These are phyloP conservation scores for Lamellibrachia luymesi DNA, from an alignment of 1,140 invertebrate genomes.

Conservation along the genomic window DNA sequence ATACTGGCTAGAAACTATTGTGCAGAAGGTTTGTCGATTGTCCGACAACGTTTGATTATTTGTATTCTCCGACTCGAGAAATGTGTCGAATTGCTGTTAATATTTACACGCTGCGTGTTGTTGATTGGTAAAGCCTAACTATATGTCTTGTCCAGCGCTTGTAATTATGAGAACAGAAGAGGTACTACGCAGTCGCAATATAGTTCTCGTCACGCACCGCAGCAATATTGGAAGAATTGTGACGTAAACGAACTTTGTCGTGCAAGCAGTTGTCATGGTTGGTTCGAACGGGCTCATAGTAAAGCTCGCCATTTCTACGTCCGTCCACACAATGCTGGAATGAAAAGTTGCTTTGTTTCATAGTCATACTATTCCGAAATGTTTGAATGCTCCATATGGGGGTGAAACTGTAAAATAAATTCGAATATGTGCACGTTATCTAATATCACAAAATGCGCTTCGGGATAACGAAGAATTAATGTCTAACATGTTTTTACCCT, in stretches of 20 bases:
- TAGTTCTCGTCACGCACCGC: too few species aligned
- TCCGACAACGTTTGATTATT: not conserved
- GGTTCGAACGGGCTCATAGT: not conserved
- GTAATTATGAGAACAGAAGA: not conserved
- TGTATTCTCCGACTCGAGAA: not conserved
- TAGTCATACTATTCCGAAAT: not conserved
- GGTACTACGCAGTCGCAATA: not conserved
- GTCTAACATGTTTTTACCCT: not conserved
- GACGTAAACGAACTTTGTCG: not conserved
- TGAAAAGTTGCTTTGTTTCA: not conserved
- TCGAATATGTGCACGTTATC: not conserved
- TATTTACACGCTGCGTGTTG: not conserved
- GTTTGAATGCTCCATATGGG: not conserved
- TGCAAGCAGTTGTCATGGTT: not conserved
- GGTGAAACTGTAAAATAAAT: not conserved
- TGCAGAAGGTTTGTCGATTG: not conserved
- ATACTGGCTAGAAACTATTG: not conserved
- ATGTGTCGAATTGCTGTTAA: not conserved
- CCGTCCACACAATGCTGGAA: not conserved
- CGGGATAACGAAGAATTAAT: not conserved
- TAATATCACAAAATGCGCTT: not conserved
- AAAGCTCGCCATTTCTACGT: not conserved
- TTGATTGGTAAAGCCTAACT: not conserved
- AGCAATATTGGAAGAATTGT: not conserved
- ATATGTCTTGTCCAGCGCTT: not conserved